phyloP scores from a whole-genome alignment of 2,888 invertebrate species.

The Nomada fucata region DNA sequence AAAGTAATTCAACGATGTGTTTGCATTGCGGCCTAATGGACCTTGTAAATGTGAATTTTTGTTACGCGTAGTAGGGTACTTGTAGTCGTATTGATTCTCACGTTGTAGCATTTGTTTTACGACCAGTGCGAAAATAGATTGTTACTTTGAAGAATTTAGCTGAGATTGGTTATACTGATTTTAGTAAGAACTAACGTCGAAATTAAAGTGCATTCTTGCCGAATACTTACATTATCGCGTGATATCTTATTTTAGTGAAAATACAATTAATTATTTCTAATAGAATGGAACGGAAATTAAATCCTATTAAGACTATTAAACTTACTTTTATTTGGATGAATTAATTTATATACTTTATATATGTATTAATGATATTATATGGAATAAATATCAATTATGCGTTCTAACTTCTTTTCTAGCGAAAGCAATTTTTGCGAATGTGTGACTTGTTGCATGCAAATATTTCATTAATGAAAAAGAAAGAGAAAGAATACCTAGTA shows the following conservation, averaged over 20 bases:
- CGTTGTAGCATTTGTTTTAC: too few species aligned
- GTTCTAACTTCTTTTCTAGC: conserved; percentile 30
- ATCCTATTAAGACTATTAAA: background rate
- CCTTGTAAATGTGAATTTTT: background rate
- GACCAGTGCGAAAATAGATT: too few species aligned
- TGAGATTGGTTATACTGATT: too few species aligned
- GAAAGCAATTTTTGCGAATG: conserved; percentile 41
- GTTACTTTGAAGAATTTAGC: too few species aligned
- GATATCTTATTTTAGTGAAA: too few species aligned
- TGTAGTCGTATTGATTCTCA: background rate
- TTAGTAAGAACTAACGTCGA: too few species aligned
- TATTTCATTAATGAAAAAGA: conserved; percentile 10
- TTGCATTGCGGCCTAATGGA: background rate
- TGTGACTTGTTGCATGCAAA: conserved; percentile 46
- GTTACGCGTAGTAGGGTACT: background rate
- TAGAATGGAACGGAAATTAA: background rate
- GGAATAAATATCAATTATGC: conserved; percentile 10
- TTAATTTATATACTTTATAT: background rate
- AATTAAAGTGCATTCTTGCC: too few species aligned
- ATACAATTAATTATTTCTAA: too few species aligned
- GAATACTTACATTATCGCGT: too few species aligned
- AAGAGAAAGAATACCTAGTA: background rate
- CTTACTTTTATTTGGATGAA: background rate
- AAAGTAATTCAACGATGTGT: too few species aligned
- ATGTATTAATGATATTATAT: conserved; percentile 5